These are phyloP conservation scores for Bibio marci DNA, from an alignment of 2,888 invertebrate genomes.

Conservation along the genomic window DNA sequence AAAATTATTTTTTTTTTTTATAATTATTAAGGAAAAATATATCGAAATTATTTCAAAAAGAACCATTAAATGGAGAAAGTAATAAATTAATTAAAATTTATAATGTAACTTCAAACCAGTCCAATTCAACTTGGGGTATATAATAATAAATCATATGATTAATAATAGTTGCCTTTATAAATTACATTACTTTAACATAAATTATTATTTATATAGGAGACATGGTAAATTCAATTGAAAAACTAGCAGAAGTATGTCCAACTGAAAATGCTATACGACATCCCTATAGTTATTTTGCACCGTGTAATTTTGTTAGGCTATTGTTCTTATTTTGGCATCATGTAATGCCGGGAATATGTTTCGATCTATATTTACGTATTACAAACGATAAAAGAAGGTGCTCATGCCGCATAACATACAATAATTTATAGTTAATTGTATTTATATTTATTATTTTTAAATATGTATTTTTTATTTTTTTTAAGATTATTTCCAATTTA, in stretches of 20 bases:
- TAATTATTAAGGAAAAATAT: too few relatives aligned
- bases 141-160: neutral
- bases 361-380: slow-evolving; percentile 9
- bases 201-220: neutral
- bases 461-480: neutral
- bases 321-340: slow-evolving; percentile 11
- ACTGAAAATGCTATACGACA: neutral
- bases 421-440: too few relatives aligned
- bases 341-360: slow-evolving; percentile 12
- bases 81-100: slow-evolving; percentile 5
- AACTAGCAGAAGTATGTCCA: neutral
- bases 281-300: slow-evolving; percentile 11
- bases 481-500: slow-evolving; percentile 12
- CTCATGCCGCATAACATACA: too few relatives aligned
- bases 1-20: neutral
- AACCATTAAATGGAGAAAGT: too few relatives aligned
- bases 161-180: neutral
- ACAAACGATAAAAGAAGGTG: slow-evolving; percentile 6
- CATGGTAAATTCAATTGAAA: neutral
- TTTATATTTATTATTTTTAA: too few relatives aligned
- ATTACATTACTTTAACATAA: neutral
- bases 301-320: slow-evolving; percentile 10
- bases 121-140: slow-evolving; percentile 5
- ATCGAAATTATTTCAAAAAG: neutral
- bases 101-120: slow-evolving; percentile 5